Percentiles rank a stretch among this genome's conserved stretches.
Conservation (phyloP, 2,797 vertebrate genomes). For the Myoxocephalus aenaeus region DNA sequence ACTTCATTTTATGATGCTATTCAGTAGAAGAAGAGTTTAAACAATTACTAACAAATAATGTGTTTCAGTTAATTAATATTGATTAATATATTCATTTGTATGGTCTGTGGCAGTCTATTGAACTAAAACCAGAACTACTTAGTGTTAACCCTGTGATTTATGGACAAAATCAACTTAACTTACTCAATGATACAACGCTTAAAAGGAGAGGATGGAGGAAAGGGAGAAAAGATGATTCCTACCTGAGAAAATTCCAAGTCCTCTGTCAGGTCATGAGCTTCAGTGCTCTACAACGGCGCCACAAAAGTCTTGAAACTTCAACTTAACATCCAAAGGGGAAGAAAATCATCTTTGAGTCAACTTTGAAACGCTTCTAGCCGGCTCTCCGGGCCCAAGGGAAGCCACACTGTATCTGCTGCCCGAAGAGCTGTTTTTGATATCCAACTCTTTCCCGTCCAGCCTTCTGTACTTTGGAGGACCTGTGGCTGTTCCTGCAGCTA, state of each 20-base stretch:
- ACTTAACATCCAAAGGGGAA: slow-evolving; percentile 36
- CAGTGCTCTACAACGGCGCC: slow-evolving; percentile 9
- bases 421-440: slow-evolving; percentile 44
- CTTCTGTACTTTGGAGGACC: slow-evolving; percentile 54
- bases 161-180: neutral
- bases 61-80: neutral
- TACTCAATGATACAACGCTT: neutral
- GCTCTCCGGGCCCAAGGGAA: slow-evolving; percentile 43
- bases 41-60: neutral
- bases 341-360: slow-evolving; percentile 10
- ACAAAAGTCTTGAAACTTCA: slow-evolving; percentile 25
- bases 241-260: slow-evolving; percentile 65
- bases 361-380: slow-evolving; percentile 36
- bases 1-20: slow-evolving; percentile 1
- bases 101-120: neutral
- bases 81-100: neutral
- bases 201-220: slow-evolving; percentile 1
- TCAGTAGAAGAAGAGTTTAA: neutral
- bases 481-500: slow-evolving; percentile 69
- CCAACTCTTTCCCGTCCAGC: slow-evolving; percentile 38
- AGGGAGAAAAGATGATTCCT: slow-evolving; percentile 22
- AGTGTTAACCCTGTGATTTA: neutral
- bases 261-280: slow-evolving; percentile 62
- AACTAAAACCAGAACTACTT: neutral
- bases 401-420: slow-evolving; percentile 34